These are phyloP conservation scores for Hippopotamyrus pictus DNA, from an alignment of 2,797 vertebrate species.

Conservation along the genomic window DNA sequence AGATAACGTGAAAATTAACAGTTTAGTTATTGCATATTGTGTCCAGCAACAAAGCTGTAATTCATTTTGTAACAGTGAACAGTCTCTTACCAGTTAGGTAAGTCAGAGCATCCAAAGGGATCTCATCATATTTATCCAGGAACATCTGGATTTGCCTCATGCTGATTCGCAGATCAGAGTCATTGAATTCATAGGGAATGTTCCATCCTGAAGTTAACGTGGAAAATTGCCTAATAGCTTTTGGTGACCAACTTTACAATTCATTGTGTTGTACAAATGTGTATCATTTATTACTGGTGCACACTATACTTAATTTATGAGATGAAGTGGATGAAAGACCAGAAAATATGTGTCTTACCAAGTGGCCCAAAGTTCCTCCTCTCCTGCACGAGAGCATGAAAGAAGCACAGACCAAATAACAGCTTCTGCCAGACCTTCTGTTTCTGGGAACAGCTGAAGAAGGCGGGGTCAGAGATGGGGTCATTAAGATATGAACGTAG, in stretches of 20 bases:
- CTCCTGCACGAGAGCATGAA: conserved; percentile 89
- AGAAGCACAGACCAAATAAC: conserved; percentile 86
- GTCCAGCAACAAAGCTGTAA: not conserved
- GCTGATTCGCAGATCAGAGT: conserved; percentile 87
- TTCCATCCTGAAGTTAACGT: conserved; percentile 75
- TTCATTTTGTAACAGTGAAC: not conserved
- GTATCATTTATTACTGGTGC: not conserved
- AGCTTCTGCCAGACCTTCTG: conserved; percentile 78
- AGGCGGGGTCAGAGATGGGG: conserved; percentile 75
- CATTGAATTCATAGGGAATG: conserved; percentile 92
- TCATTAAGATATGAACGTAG: conserved; percentile 82
- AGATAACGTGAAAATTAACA: not conserved
- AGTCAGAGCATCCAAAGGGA: conserved; percentile 80
- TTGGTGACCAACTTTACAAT: not conserved
- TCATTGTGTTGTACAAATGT: not conserved
- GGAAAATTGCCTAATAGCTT: not conserved
- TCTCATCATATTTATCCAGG: conserved; percentile 80
- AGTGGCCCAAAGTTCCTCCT: conserved; percentile 84
- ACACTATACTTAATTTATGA: not conserved
- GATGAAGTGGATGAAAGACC: not conserved
- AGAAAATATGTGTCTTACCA: conserved; percentile 57
- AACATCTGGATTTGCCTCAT: conserved; percentile 91
- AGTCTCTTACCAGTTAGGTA: conserved; percentile 81
- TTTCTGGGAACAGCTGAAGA: conserved; percentile 77
- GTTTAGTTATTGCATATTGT: not conserved